These are phyloP conservation scores for Mesitornis unicolor DNA, from an alignment of 2,113 vertebrate genomes.

Conservation along the genomic window DNA sequence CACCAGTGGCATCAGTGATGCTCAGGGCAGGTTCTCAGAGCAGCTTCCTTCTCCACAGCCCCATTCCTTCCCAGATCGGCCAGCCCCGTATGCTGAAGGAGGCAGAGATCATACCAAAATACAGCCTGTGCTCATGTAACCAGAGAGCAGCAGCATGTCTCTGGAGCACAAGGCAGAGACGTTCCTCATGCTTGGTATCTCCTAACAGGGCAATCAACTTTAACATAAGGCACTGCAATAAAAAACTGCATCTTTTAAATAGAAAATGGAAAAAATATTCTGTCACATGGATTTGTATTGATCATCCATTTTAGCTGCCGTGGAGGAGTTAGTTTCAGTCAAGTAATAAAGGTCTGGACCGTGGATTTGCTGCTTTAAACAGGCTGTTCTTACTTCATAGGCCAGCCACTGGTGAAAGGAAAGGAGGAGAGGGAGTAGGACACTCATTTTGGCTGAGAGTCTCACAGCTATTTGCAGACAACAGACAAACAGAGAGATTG, in stretches of 20 bases:
- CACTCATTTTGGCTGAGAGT: neutral
- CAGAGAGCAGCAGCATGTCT: neutral
- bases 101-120: slow-evolving; percentile 1
- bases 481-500: neutral
- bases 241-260: neutral
- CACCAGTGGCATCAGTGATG: neutral
- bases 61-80: neutral
- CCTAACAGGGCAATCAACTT: neutral
- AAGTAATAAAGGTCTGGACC: neutral
- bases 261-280: neutral
- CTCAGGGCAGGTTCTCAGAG: neutral
- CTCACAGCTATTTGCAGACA: neutral
- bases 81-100: neutral
- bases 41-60: neutral
- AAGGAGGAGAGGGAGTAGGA: neutral
- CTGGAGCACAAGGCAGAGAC: neutral
- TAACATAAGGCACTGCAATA: neutral
- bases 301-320: neutral
- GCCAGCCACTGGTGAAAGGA: neutral
- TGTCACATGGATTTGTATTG: neutral
- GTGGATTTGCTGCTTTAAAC: neutral
- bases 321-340: neutral
- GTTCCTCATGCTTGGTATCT: neutral
- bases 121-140: neutral
- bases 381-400: neutral